These are phyloP conservation scores for Uria lomvia DNA, from an alignment of 2,113 vertebrate genomes.

Conservation along the genomic window DNA sequence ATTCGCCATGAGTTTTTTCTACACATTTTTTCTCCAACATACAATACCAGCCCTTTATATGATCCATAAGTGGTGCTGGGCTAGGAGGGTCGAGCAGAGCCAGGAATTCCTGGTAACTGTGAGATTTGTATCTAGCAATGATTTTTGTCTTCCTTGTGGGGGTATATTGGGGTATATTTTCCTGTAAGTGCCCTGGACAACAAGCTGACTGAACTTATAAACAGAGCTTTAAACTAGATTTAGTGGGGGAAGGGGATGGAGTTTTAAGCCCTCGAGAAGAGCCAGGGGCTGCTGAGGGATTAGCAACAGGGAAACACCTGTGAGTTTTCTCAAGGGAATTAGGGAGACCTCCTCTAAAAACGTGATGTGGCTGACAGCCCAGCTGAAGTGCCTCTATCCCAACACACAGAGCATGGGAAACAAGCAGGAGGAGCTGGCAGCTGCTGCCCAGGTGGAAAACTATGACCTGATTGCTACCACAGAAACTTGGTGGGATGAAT, in stretches of 20 bases:
- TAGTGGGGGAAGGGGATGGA: neutral
- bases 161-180: neutral
- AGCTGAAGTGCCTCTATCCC: neutral
- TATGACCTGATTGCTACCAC: neutral
- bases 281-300: neutral
- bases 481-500: neutral
- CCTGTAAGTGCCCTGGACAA: neutral
- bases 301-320: neutral
- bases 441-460: neutral
- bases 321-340: neutral
- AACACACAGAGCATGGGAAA: neutral
- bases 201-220: neutral
- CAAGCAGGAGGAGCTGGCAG: neutral
- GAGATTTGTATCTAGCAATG: neutral
- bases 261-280: neutral
- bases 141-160: neutral
- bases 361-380: neutral
- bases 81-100: neutral
- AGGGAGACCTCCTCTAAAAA: neutral
- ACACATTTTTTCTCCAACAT: neutral
- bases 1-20: neutral
- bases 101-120: neutral
- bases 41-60: neutral
- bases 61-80: neutral
- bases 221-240: neutral